These are phyloP conservation scores for Ptyas mucosa DNA, from an alignment of 2,113 vertebrate genomes.

Conservation along the genomic window DNA sequence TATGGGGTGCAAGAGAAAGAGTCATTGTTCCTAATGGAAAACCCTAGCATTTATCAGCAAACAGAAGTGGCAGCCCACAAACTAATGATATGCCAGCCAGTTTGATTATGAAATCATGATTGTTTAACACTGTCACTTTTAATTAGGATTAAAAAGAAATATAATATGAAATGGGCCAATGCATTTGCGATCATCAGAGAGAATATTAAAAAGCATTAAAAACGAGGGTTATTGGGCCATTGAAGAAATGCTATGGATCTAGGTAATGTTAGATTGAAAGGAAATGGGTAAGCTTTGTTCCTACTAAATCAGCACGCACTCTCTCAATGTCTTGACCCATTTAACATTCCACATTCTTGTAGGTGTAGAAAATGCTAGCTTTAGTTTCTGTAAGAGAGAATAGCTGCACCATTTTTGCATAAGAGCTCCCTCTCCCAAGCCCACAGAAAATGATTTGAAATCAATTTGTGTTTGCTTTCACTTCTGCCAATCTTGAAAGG, in stretches of 20 bases:
- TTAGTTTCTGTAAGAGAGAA: neutral
- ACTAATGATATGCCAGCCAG: conserved; percentile 56
- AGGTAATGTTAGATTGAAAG: conserved; percentile 37
- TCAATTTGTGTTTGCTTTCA: neutral
- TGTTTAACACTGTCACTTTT: conserved; percentile 59
- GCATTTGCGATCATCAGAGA: conserved; percentile 33
- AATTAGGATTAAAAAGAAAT: conserved; percentile 58
- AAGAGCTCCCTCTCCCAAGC: neutral
- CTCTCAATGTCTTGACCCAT: conserved; percentile 45
- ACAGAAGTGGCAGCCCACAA: conserved; percentile 44
- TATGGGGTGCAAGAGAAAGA: conserved; percentile 19
- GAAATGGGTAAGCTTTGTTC: conserved; percentile 45
- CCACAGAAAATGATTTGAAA: neutral
- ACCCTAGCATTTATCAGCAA: conserved; percentile 50
- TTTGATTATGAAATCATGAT: conserved; percentile 60
- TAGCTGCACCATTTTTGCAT: neutral
- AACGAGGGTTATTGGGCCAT: conserved; percentile 41
- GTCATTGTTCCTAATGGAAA: conserved; percentile 54
- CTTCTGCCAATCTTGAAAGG: neutral
- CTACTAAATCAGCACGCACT: conserved; percentile 47
- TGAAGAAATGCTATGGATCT: conserved; percentile 41
- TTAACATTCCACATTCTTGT: conserved; percentile 27
- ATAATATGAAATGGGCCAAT: conserved; percentile 37
- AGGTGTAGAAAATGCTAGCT: conserved; percentile 40
- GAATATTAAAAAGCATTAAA: conserved; percentile 19